Conservation (phyloP, 2,113 vertebrate species). For the Tonatia bakeri region DNA sequence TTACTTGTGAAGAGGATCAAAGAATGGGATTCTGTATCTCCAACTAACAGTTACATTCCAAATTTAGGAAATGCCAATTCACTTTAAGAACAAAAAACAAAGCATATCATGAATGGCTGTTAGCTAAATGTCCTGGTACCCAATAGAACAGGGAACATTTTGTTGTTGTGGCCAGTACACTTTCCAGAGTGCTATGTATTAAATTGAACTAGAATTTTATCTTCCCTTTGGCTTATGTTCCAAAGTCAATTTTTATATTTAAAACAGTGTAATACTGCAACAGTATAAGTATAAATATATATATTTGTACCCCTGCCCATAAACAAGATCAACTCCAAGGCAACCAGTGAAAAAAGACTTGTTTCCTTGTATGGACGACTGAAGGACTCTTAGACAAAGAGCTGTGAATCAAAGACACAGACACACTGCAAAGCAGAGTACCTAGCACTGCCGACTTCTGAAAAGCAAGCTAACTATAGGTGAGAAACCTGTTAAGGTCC, state of each 20-base stretch:
- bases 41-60: neutral
- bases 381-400: neutral
- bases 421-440: neutral
- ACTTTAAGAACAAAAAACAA: neutral
- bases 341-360: neutral
- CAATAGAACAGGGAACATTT: neutral
- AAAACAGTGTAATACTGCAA: neutral
- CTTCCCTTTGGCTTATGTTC: slow-evolving; percentile 8
- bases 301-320: neutral
- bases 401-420: neutral
- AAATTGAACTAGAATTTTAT: neutral
- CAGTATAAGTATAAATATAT: neutral
- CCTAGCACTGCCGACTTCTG: neutral
- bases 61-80: neutral
- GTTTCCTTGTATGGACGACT: neutral
- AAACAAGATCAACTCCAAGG: neutral
- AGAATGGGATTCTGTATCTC: neutral
- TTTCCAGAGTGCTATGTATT: neutral
- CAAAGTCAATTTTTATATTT: neutral
- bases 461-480: neutral
- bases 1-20: neutral
- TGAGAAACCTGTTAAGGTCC: neutral
- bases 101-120: neutral
- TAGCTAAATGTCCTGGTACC: neutral
- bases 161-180: neutral